phyloP scores from a whole-genome alignment of 2,888 invertebrate genomes.

The Epiblema foenella region DNA sequence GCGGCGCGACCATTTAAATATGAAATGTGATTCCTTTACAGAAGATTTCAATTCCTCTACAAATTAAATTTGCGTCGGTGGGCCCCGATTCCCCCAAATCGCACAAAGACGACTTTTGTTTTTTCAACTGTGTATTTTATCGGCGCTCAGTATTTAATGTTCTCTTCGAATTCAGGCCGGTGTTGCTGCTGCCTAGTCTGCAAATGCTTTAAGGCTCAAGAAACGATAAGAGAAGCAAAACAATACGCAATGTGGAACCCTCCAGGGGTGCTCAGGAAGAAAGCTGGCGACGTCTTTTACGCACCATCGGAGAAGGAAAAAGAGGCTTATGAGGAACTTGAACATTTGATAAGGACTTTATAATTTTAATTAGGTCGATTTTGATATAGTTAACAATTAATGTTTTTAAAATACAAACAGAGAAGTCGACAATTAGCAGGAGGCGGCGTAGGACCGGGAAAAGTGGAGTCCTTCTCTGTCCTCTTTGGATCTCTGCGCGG shows the following conservation, averaged over 20 bases:
- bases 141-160: background rate
- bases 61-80: no score
- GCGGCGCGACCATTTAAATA: no score
- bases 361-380: slow-evolving; percentile 47
- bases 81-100: no score
- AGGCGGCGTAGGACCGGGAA: no score
- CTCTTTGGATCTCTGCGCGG: no score
- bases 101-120: no score
- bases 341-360: slow-evolving; percentile 83
- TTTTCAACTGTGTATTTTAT: no score
- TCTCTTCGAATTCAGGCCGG: slow-evolving; percentile 78
- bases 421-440: no score
- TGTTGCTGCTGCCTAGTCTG: slow-evolving; percentile 86
- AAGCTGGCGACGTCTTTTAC: slow-evolving; percentile 72
- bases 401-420: no score
- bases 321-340: slow-evolving; percentile 83
- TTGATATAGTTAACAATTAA: background rate
- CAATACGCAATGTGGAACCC: slow-evolving; percentile 83
- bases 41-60: no score
- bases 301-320: slow-evolving; percentile 83
- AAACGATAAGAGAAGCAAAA: slow-evolving; percentile 83
- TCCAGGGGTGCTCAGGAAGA: slow-evolving; percentile 78
- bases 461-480: no score
- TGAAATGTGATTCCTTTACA: no score
- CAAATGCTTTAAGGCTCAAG: slow-evolving; percentile 83